Conservation (phyloP, 2,113 vertebrate species). For the Anhinga anhinga region DNA sequence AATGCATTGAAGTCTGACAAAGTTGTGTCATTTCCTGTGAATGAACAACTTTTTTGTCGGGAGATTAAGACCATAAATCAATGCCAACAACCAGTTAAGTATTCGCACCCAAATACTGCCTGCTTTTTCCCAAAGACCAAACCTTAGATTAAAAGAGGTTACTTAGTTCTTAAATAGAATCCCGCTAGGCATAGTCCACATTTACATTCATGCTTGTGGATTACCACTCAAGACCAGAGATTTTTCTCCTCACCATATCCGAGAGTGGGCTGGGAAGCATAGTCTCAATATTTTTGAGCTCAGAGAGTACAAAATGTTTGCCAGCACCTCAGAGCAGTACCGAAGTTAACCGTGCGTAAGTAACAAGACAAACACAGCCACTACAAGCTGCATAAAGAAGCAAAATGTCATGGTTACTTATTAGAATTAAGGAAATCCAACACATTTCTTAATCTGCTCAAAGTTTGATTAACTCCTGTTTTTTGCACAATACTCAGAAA, state of each 20-base stretch:
- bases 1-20: background rate
- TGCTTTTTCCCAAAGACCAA: background rate
- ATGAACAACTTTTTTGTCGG: background rate
- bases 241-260: background rate
- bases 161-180: background rate
- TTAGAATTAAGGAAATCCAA: background rate
- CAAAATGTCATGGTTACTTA: background rate
- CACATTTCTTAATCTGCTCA: background rate
- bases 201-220: background rate
- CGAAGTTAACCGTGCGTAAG: background rate
- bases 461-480: background rate
- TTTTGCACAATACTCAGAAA: background rate
- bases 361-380: background rate
- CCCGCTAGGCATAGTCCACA: background rate
- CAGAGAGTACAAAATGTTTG: background rate
- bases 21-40: slow-evolving; percentile 9
- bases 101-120: background rate
- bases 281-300: background rate
- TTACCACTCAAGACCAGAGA: background rate
- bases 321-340: background rate
- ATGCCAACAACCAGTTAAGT: background rate
- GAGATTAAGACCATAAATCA: background rate
- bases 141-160: background rate
- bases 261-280: background rate
- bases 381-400: background rate